Conservation (phyloP, 1,140 invertebrate species). For the Pseudoatta argentina region DNA sequence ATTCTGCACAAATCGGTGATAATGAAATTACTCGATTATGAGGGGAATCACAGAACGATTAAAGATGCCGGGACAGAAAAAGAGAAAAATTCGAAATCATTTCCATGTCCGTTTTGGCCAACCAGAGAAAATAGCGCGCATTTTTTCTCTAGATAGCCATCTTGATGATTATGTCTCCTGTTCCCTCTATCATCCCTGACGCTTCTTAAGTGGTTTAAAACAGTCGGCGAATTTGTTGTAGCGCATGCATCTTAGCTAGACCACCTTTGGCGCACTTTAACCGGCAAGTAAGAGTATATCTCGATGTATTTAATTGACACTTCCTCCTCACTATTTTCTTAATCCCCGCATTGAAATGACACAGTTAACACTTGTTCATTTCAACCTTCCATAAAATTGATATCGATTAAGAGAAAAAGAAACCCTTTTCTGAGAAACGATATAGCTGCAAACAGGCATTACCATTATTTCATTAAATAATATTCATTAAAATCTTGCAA, state of each 20-base stretch:
- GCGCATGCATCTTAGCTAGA: slow-evolving; percentile 76
- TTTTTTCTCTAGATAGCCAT: slow-evolving; percentile 53
- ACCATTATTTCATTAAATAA: not conserved
- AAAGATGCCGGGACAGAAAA: not conserved
- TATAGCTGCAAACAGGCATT: slow-evolving; percentile 14
- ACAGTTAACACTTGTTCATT: not conserved
- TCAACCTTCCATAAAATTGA: not conserved
- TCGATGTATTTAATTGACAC: slow-evolving; percentile 56
- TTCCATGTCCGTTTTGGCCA: slow-evolving; percentile 1
- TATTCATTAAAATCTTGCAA: slow-evolving; percentile 7
- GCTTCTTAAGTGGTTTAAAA: slow-evolving; percentile 74
- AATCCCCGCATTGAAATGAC: slow-evolving; percentile 7
- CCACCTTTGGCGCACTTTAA: slow-evolving; percentile 74
- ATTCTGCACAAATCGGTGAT: not conserved
- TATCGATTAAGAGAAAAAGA: not conserved
- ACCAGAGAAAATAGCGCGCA: slow-evolving; percentile 37
- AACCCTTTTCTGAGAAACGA: not conserved
- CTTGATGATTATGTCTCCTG: slow-evolving; percentile 51
- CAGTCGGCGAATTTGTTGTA: slow-evolving; percentile 75
- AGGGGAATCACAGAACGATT: not conserved
- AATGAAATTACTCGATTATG: not conserved
- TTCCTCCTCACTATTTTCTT: not conserved
- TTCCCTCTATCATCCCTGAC: slow-evolving; percentile 46
- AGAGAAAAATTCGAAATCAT: not conserved
- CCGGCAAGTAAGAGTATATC: slow-evolving; percentile 74